These are phyloP conservation scores for Pediacus dermestoides DNA, from an alignment of 2,888 invertebrate genomes.

Conservation along the genomic window DNA sequence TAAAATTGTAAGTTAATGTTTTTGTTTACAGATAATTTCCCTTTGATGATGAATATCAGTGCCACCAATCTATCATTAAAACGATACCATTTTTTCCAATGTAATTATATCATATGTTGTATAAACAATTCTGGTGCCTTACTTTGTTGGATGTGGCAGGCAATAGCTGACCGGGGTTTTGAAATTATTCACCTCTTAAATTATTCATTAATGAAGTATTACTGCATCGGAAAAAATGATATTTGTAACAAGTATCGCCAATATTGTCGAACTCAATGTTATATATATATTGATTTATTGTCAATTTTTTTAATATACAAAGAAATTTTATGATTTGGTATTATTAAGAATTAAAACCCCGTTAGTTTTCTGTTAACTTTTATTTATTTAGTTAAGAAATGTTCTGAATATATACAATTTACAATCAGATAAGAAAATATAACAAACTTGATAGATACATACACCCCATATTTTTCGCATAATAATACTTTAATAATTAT, in stretches of 20 bases:
- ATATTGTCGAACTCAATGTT: slow-evolving; percentile 47
- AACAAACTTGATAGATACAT: slow-evolving; percentile 1
- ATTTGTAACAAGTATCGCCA: slow-evolving; percentile 44
- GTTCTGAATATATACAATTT: slow-evolving; percentile 5
- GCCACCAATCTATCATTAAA: slow-evolving; percentile 42
- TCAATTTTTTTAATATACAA: slow-evolving; percentile 52
- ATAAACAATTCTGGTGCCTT: slow-evolving; percentile 50
- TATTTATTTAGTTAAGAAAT: slow-evolving; percentile 2
- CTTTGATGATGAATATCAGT: slow-evolving; percentile 41
- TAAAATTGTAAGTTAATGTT: slow-evolving; percentile 7
- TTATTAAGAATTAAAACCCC: slow-evolving; percentile 11
- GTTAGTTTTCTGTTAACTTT: slow-evolving; percentile 1
- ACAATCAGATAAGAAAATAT: slow-evolving; percentile 7
- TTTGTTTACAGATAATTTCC: slow-evolving; percentile 27
- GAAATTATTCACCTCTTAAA: slow-evolving; percentile 31
- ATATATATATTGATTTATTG: slow-evolving; percentile 49
- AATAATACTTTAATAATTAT: too few species aligned
- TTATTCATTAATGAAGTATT: slow-evolving; percentile 27
- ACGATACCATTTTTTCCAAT: slow-evolving; percentile 49
- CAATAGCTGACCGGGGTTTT: slow-evolving; percentile 43
- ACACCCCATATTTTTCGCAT: too few species aligned
- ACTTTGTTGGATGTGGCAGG: slow-evolving; percentile 47
- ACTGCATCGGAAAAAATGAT: slow-evolving; percentile 49
- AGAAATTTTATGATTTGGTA: slow-evolving; percentile 40
- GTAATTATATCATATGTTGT: slow-evolving; percentile 31